These are phyloP conservation scores for Rapana venosa DNA, from an alignment of 2,888 invertebrate genomes.

Conservation along the genomic window DNA sequence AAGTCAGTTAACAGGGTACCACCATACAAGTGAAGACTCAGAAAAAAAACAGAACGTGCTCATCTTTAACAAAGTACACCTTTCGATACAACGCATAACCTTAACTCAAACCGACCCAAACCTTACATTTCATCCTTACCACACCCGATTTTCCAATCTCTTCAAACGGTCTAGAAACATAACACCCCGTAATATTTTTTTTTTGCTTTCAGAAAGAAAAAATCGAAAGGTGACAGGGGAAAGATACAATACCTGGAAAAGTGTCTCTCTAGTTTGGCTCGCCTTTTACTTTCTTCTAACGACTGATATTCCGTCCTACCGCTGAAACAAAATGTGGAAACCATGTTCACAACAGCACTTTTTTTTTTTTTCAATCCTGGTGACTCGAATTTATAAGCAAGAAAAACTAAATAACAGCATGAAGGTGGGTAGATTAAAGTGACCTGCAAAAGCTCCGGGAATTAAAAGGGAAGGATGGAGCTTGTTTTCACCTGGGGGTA, in stretches of 20 bases:
- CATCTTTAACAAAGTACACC: neutral
- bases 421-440: neutral
- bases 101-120: neutral
- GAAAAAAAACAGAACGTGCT: neutral
- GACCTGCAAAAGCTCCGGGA: neutral
- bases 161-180: neutral
- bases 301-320: conserved; percentile 97
- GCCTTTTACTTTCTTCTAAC: conserved; percentile 91
- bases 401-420: neutral
- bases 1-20: neutral
- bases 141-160: neutral
- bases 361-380: neutral
- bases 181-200: no score
- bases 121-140: neutral
- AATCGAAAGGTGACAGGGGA: conserved; percentile 14
- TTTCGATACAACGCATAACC: neutral
- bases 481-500: no score
- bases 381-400: neutral
- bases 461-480: neutral
- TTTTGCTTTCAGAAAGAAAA: neutral
- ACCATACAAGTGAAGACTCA: neutral
- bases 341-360: conserved; percentile 13
- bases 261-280: conserved; percentile 88
- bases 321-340: conserved; percentile 79
- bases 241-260: conserved; percentile 84